phyloP scores from a whole-genome alignment of 2,113 vertebrate species.

The Athene noctua region DNA sequence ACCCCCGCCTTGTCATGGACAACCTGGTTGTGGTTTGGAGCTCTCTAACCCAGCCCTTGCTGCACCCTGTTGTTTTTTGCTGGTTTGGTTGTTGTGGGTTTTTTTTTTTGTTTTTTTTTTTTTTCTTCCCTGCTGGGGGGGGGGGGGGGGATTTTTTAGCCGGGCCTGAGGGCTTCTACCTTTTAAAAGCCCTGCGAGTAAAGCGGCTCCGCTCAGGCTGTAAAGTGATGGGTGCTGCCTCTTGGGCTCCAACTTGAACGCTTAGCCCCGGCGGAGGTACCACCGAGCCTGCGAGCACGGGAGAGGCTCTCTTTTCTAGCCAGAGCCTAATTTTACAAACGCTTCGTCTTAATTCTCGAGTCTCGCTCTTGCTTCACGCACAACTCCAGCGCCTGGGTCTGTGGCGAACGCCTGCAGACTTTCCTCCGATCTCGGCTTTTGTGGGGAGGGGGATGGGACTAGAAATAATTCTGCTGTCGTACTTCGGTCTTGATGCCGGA shows the following conservation, averaged over 20 bases:
- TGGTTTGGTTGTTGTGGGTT: neutral
- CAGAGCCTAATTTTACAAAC: neutral
- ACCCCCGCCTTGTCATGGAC: neutral
- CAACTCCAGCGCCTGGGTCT: conserved; percentile 17
- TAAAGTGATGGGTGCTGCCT: neutral
- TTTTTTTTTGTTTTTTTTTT: too few species aligned
- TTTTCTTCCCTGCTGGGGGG: neutral
- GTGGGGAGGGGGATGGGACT: conserved; percentile 6
- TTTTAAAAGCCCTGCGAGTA: neutral
- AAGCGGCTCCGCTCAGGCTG: neutral
- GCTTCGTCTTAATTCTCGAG: neutral
- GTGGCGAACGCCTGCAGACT: conserved; percentile 5
- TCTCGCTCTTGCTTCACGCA: neutral
- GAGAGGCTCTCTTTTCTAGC: neutral
- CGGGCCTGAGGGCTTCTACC: conserved; percentile 14
- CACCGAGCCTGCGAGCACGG: neutral
- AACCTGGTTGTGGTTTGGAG: neutral
- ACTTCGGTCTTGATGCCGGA: neutral
- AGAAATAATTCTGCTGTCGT: neutral
- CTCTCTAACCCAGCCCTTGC: neutral
- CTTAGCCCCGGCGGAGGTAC: neutral
- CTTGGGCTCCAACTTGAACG: conserved; percentile 17
- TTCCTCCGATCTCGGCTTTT: neutral
- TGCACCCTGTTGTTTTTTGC: neutral
- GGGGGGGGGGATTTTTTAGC: neutral